Conservation (phyloP, 2,888 invertebrate species). For the Folsomia candida region DNA sequence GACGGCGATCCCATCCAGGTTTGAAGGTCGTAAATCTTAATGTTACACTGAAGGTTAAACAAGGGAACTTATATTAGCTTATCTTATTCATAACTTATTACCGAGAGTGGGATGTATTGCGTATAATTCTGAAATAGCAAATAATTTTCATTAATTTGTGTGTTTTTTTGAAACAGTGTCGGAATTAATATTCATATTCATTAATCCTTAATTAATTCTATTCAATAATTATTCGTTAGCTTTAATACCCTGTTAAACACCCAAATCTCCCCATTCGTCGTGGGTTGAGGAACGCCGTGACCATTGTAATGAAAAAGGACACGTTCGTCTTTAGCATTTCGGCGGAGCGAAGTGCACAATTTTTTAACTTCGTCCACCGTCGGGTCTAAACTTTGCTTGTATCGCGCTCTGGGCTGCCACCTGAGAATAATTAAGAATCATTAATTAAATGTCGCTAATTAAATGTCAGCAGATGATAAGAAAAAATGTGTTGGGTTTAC, state of each 20-base stretch:
- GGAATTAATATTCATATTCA: slow-evolving; percentile 3
- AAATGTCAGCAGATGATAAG: neutral
- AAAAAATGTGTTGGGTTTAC: slow-evolving; percentile 11
- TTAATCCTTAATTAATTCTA: no score
- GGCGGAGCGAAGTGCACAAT: slow-evolving; percentile 84
- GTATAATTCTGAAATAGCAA: slow-evolving; percentile 86
- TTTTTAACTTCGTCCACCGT: slow-evolving; percentile 98
- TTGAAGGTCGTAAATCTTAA: slow-evolving; percentile 97
- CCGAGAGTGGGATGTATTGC: slow-evolving; percentile 99
- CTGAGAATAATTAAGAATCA: slow-evolving; percentile 18
- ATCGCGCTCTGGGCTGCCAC: slow-evolving; percentile 97
- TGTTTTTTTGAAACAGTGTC: no score
- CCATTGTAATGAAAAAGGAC: slow-evolving; percentile 99
- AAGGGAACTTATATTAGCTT: no score
- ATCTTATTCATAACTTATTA: no score
- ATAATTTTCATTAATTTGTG: no score
- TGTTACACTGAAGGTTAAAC: no score
- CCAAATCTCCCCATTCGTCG: slow-evolving; percentile 98
- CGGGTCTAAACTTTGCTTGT: slow-evolving; percentile 95
- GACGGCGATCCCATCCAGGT: slow-evolving; percentile 99
- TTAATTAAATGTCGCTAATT: neutral
- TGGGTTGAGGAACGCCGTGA: slow-evolving; percentile 97
- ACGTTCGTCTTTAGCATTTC: slow-evolving; percentile 97
- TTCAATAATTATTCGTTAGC: neutral
- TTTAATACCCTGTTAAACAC: slow-evolving; percentile 90